A percentile compares a stretch with the other conserved stretches of the same genome.
These are phyloP conservation scores for Drosophila ezoana DNA, from an alignment of 2,888 invertebrate genomes.

Conservation along the genomic window DNA sequence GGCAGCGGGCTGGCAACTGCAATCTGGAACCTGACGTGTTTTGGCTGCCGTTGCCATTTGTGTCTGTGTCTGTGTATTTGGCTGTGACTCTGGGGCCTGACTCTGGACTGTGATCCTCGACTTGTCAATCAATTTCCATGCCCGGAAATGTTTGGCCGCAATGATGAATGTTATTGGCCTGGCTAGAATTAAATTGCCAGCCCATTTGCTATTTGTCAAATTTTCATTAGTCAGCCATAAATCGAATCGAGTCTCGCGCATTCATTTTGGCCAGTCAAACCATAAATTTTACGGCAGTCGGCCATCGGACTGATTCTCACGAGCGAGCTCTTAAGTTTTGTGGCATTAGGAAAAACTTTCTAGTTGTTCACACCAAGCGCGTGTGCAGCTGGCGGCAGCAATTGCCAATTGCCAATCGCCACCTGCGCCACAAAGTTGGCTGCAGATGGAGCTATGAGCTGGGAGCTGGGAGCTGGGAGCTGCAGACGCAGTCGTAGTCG, in stretches of 20 bases:
- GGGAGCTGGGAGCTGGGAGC: slow-evolving; percentile 25
- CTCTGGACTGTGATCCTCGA: slow-evolving; percentile 16
- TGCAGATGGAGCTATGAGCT: slow-evolving; percentile 6
- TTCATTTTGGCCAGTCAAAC: slow-evolving; percentile 63
- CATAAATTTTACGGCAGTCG: slow-evolving; percentile 59
- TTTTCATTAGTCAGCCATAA: slow-evolving; percentile 76
- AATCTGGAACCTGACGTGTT: slow-evolving; percentile 52
- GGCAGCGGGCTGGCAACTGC: slow-evolving; percentile 26
- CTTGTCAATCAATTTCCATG: slow-evolving; percentile 58
- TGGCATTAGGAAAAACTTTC: slow-evolving; percentile 63
- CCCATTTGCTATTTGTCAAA: slow-evolving; percentile 77
- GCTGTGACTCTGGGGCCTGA: slow-evolving; percentile 5
- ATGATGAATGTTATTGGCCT: slow-evolving; percentile 68
- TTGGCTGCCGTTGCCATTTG: slow-evolving; percentile 49
- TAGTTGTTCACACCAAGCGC: slow-evolving; percentile 75
- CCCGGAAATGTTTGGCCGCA: slow-evolving; percentile 41
- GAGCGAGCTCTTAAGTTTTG: slow-evolving; percentile 40
- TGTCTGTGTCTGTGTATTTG: slow-evolving; percentile 8
- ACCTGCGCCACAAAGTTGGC: slow-evolving; percentile 62
- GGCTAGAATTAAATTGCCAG: slow-evolving; percentile 53
- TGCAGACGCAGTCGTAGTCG: slow-evolving; percentile 1
- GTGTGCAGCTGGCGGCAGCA: slow-evolving; percentile 19
- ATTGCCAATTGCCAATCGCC: slow-evolving; percentile 57
- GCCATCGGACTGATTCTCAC: slow-evolving; percentile 74
- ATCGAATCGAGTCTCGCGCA: slow-evolving; percentile 65